phyloP scores from a whole-genome alignment of 2,113 vertebrate species.

The Sus scrofa region DNA sequence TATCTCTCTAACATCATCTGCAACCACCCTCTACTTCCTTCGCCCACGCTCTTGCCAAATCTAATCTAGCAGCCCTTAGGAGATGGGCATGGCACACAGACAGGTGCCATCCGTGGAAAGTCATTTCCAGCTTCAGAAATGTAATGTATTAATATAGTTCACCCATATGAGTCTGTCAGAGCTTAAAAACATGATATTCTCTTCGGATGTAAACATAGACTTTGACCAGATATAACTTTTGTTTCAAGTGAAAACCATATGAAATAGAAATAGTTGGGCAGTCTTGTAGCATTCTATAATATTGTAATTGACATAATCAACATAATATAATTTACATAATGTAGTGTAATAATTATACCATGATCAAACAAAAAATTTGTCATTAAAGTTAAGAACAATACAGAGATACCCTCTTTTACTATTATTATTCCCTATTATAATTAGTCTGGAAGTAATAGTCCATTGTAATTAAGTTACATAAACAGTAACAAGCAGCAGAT shows the following conservation, averaged over 20 bases:
- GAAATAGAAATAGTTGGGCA: background rate
- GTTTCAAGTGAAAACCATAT: background rate
- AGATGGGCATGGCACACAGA: fast-evolving
- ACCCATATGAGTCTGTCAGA: background rate
- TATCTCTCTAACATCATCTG: background rate
- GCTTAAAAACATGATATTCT: background rate
- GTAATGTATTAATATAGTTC: background rate
- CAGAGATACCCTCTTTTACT: background rate
- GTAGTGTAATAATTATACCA: background rate
- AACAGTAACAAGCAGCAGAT: background rate
- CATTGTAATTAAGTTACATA: background rate
- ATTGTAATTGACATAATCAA: background rate
- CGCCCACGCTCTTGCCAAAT: background rate
- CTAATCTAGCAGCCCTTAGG: background rate
- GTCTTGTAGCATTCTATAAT: background rate
- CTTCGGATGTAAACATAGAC: background rate
- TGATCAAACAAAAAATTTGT: background rate
- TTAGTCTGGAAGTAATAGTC: background rate
- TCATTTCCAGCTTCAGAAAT: background rate
- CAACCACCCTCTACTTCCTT: background rate
- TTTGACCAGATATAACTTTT: background rate
- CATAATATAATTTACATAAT: background rate
- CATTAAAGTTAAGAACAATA: background rate
- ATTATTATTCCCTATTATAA: background rate
- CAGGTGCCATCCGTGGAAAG: fast-evolving